Conservation (phyloP, 2,113 vertebrate genomes). For the Trogon surrucura region DNA sequence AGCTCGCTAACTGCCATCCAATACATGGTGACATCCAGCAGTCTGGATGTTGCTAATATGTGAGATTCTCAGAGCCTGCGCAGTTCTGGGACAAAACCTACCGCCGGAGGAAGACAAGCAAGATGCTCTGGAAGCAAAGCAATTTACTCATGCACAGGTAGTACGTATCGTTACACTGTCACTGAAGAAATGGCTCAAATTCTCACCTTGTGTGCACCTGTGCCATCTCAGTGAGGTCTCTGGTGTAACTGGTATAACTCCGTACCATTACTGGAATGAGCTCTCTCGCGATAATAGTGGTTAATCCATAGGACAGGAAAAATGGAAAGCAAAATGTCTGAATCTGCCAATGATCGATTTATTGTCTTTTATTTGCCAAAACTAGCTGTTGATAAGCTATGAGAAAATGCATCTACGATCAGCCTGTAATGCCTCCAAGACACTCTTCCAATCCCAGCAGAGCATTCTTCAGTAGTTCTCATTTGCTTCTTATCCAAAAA, state of each 20-base stretch:
- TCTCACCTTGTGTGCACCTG: not conserved
- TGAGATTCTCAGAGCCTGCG: not conserved
- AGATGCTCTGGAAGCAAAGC: not conserved
- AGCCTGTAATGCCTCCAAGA: not conserved
- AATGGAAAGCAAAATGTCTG: not conserved
- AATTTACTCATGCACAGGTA: not conserved
- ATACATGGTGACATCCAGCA: not conserved
- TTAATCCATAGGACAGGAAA: not conserved
- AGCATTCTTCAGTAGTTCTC: conserved; percentile 11
- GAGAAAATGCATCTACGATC: not conserved
- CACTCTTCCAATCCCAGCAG: conserved; percentile 8
- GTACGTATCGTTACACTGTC: not conserved
- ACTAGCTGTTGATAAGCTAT: not conserved
- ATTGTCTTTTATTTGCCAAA: conserved; percentile 21
- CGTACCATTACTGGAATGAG: not conserved
- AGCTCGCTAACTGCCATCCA: conserved; percentile 22
- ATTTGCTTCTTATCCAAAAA: conserved; percentile 30
- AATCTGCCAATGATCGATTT: not conserved
- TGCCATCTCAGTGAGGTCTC: not conserved
- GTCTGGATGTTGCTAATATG: not conserved
- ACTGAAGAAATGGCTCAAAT: not conserved
- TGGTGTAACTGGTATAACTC: not conserved
- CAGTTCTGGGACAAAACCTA: not conserved
- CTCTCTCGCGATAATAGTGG: not conserved
- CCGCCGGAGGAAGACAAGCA: not conserved